Evolutionary conservation across 2,888 invertebrate species (phyloP), one percentile per base, ranked within the genome.

Genomic region (Drosophila pegasa): DNA sequence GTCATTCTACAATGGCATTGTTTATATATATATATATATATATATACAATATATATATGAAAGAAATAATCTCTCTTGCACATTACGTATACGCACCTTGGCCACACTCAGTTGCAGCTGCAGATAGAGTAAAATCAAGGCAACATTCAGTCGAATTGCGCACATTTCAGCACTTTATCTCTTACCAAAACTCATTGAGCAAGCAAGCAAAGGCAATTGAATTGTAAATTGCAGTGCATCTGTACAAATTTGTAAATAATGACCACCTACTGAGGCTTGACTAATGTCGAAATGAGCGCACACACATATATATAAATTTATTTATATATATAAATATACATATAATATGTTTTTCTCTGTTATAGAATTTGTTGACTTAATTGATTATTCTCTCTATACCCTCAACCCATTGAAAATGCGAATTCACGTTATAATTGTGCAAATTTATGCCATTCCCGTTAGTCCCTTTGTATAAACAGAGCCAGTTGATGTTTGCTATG

Each of bases 51-150:
- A 7, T 10, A 25, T 27, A n/a, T 1, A 18, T 2, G 6, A 10
- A 1, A 6, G 5, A 27, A 27, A 27, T 16, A 10, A 25, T 16
- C n/a, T 8, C 22, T 14, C 22, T 27, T 7, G n/a, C 20, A 16
- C 16, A 68, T 63, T 50, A 43, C 40, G 58, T 61, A 68, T 68
- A 69, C 63, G 54, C 55, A 83, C 83, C 87, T 83, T 88, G 31
- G 78, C 64, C 41, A 29, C 56, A 0, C 35, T 43, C 9, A 10
- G 27, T 3, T n/a, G 22, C n/a, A 40, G 18, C 27, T 54, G 43
- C 6, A 33, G 50, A 43, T 22, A 27, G 45, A 38, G 4, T 2
- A 40, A 22, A n/a, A 33, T 18, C 14, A 58, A 9, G 16, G 10
- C 33, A n/a, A 12, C 41, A 14, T 54, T 29, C 56, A 43, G 8